phyloP scores from a whole-genome alignment of 2,113 vertebrate genomes.

The Sceloporus undulatus region DNA sequence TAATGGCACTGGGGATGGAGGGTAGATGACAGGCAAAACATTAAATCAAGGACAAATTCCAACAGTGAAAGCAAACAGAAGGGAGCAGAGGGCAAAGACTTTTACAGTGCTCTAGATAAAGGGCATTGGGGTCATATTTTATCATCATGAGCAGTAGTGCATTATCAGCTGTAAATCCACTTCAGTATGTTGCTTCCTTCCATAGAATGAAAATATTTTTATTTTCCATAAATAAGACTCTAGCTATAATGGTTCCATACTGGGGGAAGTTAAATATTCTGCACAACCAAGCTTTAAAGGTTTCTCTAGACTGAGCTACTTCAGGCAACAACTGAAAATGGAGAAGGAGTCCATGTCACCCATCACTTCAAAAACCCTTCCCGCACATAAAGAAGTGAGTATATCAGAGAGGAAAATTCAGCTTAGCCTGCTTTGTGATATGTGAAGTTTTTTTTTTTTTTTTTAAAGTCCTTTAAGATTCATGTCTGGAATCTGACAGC shows the following conservation, averaged over 20 bases:
- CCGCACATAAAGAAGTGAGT: neutral
- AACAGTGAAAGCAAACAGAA: slow-evolving; percentile 6
- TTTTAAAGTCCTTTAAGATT: no score
- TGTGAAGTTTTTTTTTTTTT: no score
- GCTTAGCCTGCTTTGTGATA: neutral
- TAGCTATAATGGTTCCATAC: neutral
- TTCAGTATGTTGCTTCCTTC: no score
- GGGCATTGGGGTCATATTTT: neutral
- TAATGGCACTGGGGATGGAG: no score
- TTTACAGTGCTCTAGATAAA: neutral
- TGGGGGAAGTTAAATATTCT: neutral
- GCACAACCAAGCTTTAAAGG: neutral
- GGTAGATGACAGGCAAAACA: slow-evolving; percentile 16
- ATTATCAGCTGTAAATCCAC: neutral
- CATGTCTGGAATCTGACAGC: no score
- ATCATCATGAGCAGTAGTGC: neutral
- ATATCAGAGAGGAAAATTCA: neutral
- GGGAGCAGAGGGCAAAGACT: neutral
- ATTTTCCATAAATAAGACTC: neutral
- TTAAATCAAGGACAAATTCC: neutral
- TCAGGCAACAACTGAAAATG: neutral
- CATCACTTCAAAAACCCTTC: neutral
- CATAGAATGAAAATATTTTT: neutral
- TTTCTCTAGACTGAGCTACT: neutral
- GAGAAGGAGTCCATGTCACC: neutral